Percentiles rank a stretch among this genome's conserved stretches.
These are phyloP conservation scores for Malurus splendens DNA, from an alignment of 2,797 vertebrate species.

Conservation along the genomic window DNA sequence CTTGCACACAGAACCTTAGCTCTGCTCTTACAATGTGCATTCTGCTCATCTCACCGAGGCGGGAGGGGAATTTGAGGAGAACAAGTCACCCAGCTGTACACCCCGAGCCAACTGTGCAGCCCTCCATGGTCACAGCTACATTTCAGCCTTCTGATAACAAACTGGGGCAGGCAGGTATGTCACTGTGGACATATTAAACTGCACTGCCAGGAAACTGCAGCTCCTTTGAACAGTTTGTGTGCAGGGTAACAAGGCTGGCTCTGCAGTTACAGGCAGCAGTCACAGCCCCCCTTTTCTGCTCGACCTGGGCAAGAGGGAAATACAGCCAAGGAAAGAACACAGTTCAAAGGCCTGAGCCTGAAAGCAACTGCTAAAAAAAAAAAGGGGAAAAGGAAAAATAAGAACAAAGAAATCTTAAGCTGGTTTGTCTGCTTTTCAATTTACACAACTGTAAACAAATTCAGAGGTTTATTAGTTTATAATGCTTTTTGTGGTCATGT, in stretches of 20 bases:
- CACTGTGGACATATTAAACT: background rate
- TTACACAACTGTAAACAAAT: constrained; percentile 30
- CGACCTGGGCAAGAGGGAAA: background rate
- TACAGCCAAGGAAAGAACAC: background rate
- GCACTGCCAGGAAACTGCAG: background rate
- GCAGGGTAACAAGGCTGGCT: background rate
- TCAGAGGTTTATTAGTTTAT: constrained; percentile 44
- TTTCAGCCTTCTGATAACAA: background rate
- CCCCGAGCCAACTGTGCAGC: background rate
- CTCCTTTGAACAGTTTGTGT: background rate
- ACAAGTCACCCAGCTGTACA: background rate
- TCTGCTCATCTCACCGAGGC: background rate
- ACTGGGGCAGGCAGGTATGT: background rate
- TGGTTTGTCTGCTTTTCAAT: constrained; percentile 7
- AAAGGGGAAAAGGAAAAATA: background rate
- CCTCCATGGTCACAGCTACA: background rate
- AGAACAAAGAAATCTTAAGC: constrained; percentile 24
- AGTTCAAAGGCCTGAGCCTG: background rate
- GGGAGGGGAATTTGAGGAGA: background rate
- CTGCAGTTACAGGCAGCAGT: background rate
- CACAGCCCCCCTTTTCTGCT: background rate
- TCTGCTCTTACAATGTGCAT: background rate
- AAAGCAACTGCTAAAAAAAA: background rate
- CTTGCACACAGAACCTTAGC: background rate
- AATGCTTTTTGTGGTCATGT: constrained; percentile 43